Conservation (phyloP, 2,888 invertebrate genomes). For the Ametastegia equiseti region DNA sequence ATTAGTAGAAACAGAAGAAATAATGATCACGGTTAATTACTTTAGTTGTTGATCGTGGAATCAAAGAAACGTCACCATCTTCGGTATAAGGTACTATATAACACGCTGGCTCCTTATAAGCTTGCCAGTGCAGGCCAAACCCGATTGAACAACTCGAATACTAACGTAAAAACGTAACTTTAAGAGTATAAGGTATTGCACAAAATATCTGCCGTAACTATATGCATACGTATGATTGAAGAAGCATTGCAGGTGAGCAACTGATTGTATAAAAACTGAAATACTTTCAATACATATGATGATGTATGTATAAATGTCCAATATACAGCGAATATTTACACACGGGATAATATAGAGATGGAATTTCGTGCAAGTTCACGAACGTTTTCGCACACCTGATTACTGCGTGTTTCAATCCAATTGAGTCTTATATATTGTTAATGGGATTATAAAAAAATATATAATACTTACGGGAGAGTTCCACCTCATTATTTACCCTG, state of each 20-base stretch:
- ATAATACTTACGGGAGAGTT: conserved; percentile 93
- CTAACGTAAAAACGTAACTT: not conserved
- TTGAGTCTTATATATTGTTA: not conserved
- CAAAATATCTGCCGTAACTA: conserved; percentile 17
- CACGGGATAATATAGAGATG: not conserved
- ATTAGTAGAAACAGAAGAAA: no score
- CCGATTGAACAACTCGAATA: not conserved
- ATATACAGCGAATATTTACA: conserved; percentile 24
- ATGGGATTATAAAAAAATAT: conserved; percentile 53
- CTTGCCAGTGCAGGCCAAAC: no score
- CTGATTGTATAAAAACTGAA: conserved; percentile 22
- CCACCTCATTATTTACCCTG: conserved; percentile 91
- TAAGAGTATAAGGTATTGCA: conserved; percentile 6
- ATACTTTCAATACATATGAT: conserved; percentile 1
- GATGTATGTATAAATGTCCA: not conserved
- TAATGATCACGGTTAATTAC: no score
- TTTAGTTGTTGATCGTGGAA: no score
- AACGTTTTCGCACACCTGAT: conserved; percentile 6
- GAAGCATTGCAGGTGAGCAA: conserved; percentile 43
- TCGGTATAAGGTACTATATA: no score
- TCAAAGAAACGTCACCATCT: no score
- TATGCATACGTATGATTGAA: no score
- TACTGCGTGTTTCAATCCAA: no score
- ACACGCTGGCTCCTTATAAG: no score
- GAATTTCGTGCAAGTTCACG: not conserved